Base-by-base conservation (phyloP, 2,797 vertebrate genomes). In the Merluccius polli region DNA sequence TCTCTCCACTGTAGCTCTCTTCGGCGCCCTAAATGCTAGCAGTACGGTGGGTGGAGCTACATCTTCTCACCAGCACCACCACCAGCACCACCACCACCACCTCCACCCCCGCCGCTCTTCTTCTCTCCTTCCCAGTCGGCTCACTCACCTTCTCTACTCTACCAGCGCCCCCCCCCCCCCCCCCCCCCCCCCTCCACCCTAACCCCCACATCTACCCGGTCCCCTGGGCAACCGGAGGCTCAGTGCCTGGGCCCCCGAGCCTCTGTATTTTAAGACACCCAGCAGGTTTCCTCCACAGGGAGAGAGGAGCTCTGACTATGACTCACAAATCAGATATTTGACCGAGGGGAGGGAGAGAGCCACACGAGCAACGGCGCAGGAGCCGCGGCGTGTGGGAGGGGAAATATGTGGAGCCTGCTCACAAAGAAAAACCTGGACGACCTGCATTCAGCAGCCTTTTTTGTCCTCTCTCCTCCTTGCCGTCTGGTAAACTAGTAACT, bases 241-340 rank as follows among this genome's bases (percentile, higher is more conserved):
- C 81, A 35, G 74, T 38, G 85, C 82, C 11, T 79, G 84, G 82
- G 87, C 84, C 88, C 84, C 88, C 86, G 83, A 78, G 86, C 87
- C 52, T n/a, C 52, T 24, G 84, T 93, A 93, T 93, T 93, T 93
- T 91, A 90, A 91, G 89, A 90, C 87, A 85, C 88, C 86, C 89
- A 87, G 87, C 88, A 81, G 90, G 88, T 85, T 89, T 87, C 90
- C 90, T 87, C 59, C 59, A 4, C 84, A 79, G 83, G 85, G 89
- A 85, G 89, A 88, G 75, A 87, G 84, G 90, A 84, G 82, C 83
- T n/a, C n/a, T 81, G 86, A 86, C 87, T 85, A 90, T 93, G 92
- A 93, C 90, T 92, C 92, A 92, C 83, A 83, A 89, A 89, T 89
- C 90, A 86, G 90, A 92, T 92, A 91, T 93, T 90, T 92, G 92